Conservation (phyloP, 2,797 vertebrate genomes). For the Myoxocephalus aenaeus region DNA sequence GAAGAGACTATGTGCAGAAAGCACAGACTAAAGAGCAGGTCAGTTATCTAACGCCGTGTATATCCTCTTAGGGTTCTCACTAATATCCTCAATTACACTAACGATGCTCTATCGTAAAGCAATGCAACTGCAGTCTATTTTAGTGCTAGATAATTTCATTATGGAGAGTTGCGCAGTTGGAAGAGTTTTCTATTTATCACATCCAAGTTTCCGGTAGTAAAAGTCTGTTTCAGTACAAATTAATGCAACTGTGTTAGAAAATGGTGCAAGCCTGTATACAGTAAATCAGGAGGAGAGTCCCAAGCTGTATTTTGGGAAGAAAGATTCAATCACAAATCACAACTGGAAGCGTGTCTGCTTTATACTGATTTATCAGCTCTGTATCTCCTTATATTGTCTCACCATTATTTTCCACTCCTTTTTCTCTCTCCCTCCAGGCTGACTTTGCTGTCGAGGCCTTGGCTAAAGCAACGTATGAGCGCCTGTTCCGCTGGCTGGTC, state of each 20-base stretch:
- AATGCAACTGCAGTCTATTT: background rate
- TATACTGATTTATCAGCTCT: background rate
- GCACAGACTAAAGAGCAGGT: constrained; percentile 99
- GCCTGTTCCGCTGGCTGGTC: constrained; percentile 98
- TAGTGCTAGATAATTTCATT: background rate
- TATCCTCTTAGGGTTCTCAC: background rate
- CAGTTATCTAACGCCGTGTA: constrained; percentile 41
- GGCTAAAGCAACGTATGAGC: constrained; percentile 96
- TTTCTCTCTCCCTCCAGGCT: constrained; percentile 80
- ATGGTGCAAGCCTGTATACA: background rate
- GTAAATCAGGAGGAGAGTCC: background rate
- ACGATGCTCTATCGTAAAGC: background rate
- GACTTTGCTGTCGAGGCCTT: constrained; percentile 98
- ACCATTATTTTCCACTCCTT: background rate
- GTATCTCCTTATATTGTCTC: background rate
- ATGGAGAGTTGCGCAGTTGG: background rate
- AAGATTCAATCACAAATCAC: background rate
- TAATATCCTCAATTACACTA: background rate
- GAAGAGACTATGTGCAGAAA: constrained; percentile 98
- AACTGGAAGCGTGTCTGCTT: constrained; percentile 1
- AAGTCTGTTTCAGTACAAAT: background rate
- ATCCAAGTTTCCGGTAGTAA: background rate
- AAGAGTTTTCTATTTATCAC: background rate
- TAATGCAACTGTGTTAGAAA: background rate
- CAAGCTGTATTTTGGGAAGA: background rate